A percentile compares a stretch with the other conserved stretches of the same genome.
These are phyloP conservation scores for Phyllotis vaccarum DNA, from an alignment of 2,797 vertebrate genomes.

Conservation along the genomic window DNA sequence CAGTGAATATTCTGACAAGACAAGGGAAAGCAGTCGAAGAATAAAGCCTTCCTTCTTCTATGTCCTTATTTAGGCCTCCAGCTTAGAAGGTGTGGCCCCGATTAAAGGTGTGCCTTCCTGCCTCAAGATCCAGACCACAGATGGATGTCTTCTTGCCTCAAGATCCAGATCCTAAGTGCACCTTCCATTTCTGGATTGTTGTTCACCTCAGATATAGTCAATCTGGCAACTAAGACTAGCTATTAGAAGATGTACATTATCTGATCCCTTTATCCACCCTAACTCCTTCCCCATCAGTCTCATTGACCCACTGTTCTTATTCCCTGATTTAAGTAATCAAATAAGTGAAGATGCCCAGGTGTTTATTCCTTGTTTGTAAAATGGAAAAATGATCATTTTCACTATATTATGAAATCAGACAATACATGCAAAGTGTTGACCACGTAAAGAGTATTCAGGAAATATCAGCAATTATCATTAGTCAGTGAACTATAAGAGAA, in stretches of 20 bases:
- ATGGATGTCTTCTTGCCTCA: too few relatives aligned
- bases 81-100: neutral
- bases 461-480: constrained; percentile 25
- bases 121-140: too few relatives aligned
- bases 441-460: constrained; percentile 37
- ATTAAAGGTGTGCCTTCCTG: neutral
- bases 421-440: neutral
- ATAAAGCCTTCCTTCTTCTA: neutral
- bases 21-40: neutral
- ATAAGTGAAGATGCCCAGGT: neutral
- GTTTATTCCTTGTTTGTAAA: constrained; percentile 22
- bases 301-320: neutral
- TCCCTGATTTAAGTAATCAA: neutral
- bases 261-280: neutral
- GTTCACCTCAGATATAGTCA: neutral
- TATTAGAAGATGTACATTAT: neutral
- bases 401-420: constrained; percentile 15
- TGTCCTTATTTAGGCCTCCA: neutral
- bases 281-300: neutral
- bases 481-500: constrained; percentile 25
- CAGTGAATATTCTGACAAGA: neutral
- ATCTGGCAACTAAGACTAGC: neutral
- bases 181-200: neutral
- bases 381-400: constrained; percentile 40
- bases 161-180: too few relatives aligned